phyloP scores from a whole-genome alignment of 37 sponge, comb jelly and placozoan genomes.

The Halisarca cf. caerulea region DNA sequence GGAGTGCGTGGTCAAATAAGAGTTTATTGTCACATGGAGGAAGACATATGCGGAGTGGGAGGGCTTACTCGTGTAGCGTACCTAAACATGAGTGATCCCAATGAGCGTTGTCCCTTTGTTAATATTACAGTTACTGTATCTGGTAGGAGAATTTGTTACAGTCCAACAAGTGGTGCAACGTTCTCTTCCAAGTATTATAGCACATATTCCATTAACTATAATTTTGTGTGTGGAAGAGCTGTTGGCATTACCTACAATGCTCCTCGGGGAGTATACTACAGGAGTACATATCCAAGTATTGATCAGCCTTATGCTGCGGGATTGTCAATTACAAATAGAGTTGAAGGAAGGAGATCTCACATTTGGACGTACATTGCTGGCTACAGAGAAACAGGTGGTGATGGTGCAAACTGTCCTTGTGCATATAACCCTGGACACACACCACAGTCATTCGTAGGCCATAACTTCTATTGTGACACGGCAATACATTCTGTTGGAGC shows the following conservation, averaged over 20 bases:
- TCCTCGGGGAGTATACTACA: neutral
- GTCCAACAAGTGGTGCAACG: no score
- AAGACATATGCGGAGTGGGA: no score
- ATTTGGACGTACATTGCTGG: constrained; percentile 20
- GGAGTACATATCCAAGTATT: neutral
- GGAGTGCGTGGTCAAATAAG: no score
- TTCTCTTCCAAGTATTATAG: neutral
- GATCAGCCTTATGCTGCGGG: neutral
- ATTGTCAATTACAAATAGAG: neutral
- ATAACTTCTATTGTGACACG: neutral
- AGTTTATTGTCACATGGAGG: no score
- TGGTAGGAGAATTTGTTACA: no score
- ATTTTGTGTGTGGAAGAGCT: neutral
- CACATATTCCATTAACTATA: neutral
- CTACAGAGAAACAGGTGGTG: neutral
- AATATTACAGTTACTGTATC: no score
- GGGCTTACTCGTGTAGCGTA: no score
- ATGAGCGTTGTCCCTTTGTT: no score
- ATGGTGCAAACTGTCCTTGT: constrained; percentile 8
- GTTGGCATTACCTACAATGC: neutral
- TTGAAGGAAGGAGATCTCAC: neutral
- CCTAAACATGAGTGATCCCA: no score
- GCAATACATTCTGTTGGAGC: neutral
- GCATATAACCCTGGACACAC: neutral
- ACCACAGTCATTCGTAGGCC: constrained; percentile 8